Base-by-base conservation (phyloP, 2,888 invertebrate species). In the Petrolisthes manimaculis region DNA sequence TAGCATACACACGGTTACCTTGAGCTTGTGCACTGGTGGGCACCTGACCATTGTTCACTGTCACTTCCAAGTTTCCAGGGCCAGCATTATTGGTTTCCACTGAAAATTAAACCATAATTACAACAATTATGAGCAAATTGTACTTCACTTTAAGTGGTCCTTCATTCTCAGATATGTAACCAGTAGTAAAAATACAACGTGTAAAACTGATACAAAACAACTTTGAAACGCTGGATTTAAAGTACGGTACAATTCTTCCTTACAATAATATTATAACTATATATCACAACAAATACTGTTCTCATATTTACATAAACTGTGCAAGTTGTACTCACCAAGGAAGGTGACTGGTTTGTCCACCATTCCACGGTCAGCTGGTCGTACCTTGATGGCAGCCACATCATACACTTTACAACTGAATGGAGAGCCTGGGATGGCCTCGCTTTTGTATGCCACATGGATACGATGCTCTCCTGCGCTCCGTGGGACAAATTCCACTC, bases 71-170 rank as follows among this genome's bases (percentile, higher is more conserved):
- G 93, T 99, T 99, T 51, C 99, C 99, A 0, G 99, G 98, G 24
- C 99, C 99, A 5, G 99, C 99, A 93, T 98, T 97, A 92, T 98
- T 97, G 18, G 99, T 99, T 93, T 99, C 99, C 93, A 99, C 98
- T 97, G 92, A 9, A n/a, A 18, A 61, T 3, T 3, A 61, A 61
- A 9, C 61, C 1, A 61, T 12, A 61, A 61, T 18, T 61, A 37
- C 37, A 12, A 61, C 61, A 12, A 18, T 61, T 12, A 61, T 12
- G 18, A 61, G 61, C 61, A 12, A 61, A 9, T 3, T 61, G 18
- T 12, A 61, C 9, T 18, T 61, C 9, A 61, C 61, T 61, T 61
- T 12, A 9, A 12, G 61, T 61, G 61, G 37, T 24, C 9, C 75
- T 21, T 21, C 9, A 75, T 75, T 18, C 61, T 61, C 61, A 12